These are phyloP conservation scores for Chrysotoxum bicinctum DNA, from an alignment of 2,888 invertebrate species.

Conservation along the genomic window DNA sequence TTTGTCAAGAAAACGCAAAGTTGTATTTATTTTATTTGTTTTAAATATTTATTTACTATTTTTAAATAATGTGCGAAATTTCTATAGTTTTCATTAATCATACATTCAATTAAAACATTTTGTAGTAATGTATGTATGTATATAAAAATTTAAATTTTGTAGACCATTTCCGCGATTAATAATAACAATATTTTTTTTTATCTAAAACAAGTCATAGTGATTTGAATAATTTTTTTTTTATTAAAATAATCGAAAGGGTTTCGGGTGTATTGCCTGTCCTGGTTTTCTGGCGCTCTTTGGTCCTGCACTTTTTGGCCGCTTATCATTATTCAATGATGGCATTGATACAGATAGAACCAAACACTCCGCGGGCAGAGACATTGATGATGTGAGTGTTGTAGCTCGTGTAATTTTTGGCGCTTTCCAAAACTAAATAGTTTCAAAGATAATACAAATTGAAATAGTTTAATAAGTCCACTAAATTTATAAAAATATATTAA, in stretches of 20 bases:
- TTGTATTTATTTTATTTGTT: no score
- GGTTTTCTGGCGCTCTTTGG: slow-evolving; percentile 77
- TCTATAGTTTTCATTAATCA: neutral
- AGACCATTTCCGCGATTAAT: no score
- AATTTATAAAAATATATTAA: neutral
- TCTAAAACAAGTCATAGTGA: neutral
- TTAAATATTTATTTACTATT: no score
- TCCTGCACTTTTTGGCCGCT: slow-evolving; percentile 80
- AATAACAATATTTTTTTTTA: neutral
- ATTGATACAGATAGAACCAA: slow-evolving; percentile 81
- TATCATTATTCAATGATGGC: slow-evolving; percentile 80
- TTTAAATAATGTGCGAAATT: neutral
- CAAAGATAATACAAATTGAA: slow-evolving; percentile 28
- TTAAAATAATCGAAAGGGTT: slow-evolving; percentile 81
- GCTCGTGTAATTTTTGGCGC: slow-evolving; percentile 80
- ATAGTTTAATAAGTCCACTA: neutral
- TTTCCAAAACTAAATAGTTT: slow-evolving; percentile 78
- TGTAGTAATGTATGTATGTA: neutral
- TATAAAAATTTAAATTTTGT: neutral
- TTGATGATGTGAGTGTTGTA: slow-evolving; percentile 81
- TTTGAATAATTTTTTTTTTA: neutral
- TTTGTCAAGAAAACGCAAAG: no score
- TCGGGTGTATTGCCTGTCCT: slow-evolving; percentile 79
- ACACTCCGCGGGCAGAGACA: slow-evolving; percentile 82
- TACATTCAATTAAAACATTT: neutral